Evolutionary conservation across 1,140 invertebrate genomes (phyloP).

Genomic region (Scaptomyza hsui): DNA sequence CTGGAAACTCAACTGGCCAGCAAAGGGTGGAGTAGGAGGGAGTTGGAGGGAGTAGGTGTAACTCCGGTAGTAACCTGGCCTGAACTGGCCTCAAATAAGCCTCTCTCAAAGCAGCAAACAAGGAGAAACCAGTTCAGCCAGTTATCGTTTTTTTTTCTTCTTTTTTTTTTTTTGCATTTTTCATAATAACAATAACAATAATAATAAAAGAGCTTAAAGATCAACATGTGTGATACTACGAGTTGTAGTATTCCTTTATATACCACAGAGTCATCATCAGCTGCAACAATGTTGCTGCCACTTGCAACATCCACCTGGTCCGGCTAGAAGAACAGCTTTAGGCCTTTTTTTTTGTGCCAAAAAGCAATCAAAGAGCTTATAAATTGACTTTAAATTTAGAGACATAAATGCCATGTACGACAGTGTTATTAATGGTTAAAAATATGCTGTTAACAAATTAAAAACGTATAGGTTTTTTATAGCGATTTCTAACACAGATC

Average conservation of each 20-base stretch:
- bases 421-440: too few relatives aligned
- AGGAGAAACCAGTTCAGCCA: constrained; percentile 35
- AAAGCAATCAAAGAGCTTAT: too few relatives aligned
- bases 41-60: constrained; percentile 62
- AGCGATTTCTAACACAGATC: too few relatives aligned
- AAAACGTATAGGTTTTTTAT: too few relatives aligned
- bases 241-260: constrained; percentile 7
- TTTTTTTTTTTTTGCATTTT: constrained; percentile 36
- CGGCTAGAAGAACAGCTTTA: not conserved
- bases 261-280: constrained; percentile 9
- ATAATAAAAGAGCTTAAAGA: constrained; percentile 39
- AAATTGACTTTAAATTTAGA: too few relatives aligned
- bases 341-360: too few relatives aligned
- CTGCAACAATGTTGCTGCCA: not conserved
- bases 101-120: constrained; percentile 23
- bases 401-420: too few relatives aligned
- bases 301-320: constrained; percentile 25
- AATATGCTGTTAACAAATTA: too few relatives aligned
- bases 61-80: constrained; percentile 56
- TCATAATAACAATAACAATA: constrained; percentile 21
- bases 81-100: constrained; percentile 19
- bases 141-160: constrained; percentile 2
- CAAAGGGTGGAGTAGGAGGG: too few relatives aligned
- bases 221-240: constrained; percentile 29
- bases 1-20: constrained; percentile 23